A percentile compares a stretch with the other conserved stretches of the same genome.
Evolutionary conservation across 2,113 vertebrate species (phyloP).

Genomic region (Andinoacara biseriatus): DNA sequence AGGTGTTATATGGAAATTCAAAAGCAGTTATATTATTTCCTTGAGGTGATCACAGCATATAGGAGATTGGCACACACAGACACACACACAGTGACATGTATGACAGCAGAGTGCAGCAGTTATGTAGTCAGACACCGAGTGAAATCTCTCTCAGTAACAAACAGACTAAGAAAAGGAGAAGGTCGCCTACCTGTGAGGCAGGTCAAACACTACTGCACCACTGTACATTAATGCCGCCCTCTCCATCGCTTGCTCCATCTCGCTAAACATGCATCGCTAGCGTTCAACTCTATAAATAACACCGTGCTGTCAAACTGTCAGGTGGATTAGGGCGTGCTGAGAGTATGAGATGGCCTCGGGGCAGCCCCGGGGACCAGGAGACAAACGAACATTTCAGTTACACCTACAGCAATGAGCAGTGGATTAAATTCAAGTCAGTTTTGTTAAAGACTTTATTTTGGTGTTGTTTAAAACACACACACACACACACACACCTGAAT

Average conservation of each 20-base stretch:
- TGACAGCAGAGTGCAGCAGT: constrained; percentile 7
- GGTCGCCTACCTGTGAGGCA: constrained; percentile 54
- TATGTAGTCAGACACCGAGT: constrained; percentile 43
- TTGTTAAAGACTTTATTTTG: neutral
- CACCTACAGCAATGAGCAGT: constrained; percentile 23
- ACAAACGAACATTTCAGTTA: constrained; percentile 28
- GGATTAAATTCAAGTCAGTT: constrained; percentile 12
- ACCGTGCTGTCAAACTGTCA: constrained; percentile 59
- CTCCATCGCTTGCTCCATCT: neutral
- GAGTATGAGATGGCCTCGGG: constrained; percentile 34
- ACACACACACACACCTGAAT: neutral
- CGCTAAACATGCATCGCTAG: constrained; percentile 30
- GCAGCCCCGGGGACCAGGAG: constrained; percentile 32
- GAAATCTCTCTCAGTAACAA: constrained; percentile 29
- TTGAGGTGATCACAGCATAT: neutral
- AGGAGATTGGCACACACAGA: neutral
- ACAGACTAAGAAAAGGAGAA: constrained; percentile 32
- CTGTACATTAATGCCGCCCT: neutral
- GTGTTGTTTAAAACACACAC: neutral
- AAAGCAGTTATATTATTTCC: constrained; percentile 24
- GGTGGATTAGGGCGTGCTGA: constrained; percentile 43
- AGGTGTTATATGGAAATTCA: constrained; percentile 40
- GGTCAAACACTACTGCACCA: constrained; percentile 38
- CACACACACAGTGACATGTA: neutral
- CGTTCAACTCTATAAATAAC: constrained; percentile 58